Evolutionary conservation across 2,888 invertebrate genomes (phyloP).

Genomic region (Zygaena filipendulae): DNA sequence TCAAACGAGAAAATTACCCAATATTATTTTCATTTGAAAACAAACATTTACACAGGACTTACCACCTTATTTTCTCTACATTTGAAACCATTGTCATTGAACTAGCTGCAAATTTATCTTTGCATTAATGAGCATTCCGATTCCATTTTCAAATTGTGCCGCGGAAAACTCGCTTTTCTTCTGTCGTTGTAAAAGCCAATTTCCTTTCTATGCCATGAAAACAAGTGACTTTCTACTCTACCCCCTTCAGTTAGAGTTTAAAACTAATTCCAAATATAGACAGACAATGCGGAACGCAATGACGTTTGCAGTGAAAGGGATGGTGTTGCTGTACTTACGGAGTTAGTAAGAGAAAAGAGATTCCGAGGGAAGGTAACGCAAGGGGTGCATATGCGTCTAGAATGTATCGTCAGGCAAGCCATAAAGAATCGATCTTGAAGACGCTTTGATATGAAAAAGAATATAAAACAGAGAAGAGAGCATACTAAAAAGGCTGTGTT

Average conservation of each 20-base stretch:
- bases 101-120: constrained; percentile 24
- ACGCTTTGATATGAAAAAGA: constrained; percentile 31
- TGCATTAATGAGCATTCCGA: constrained; percentile 36
- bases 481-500: too few species aligned
- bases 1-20: constrained; percentile 38
- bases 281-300: constrained; percentile 66
- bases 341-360: constrained; percentile 31
- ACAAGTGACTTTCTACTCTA: constrained; percentile 27
- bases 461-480: too few species aligned
- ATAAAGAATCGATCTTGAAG: constrained; percentile 61
- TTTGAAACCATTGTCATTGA: constrained; percentile 10
- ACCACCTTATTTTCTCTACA: constrained; percentile 23
- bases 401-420: constrained; percentile 38
- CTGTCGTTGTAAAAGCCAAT: constrained; percentile 62
- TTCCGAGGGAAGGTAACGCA: constrained; percentile 36
- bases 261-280: constrained; percentile 4
- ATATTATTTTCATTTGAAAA: too few species aligned
- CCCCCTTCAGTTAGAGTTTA: constrained; percentile 20
- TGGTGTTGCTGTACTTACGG: constrained; percentile 19
- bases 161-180: constrained; percentile 63
- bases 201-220: constrained; percentile 38
- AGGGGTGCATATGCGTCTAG: constrained; percentile 53
- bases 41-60: too few species aligned
- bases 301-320: constrained; percentile 54
- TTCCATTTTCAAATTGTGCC: constrained; percentile 56